Evolutionary conservation across 1,140 invertebrate species (phyloP).

Genomic region (Triops cancriformis): DNA sequence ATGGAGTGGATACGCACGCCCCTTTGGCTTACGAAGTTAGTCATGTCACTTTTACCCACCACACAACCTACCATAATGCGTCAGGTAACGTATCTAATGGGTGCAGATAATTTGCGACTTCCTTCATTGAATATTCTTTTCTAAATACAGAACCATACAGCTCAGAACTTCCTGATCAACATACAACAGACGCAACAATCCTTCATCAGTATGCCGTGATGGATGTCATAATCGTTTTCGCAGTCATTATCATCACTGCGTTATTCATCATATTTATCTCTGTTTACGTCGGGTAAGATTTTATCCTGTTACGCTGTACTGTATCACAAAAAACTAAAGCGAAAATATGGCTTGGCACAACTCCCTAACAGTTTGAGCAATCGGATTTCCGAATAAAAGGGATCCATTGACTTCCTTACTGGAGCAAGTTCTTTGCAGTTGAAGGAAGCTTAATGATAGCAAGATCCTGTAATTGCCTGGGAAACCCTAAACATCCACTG

Average conservation of each 20-base stretch:
- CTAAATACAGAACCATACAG: background rate
- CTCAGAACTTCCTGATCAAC: background rate
- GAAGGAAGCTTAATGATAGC: background rate
- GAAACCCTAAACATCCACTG: too few species aligned
- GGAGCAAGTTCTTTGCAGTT: background rate
- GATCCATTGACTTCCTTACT: background rate
- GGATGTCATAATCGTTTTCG: constrained; percentile 24
- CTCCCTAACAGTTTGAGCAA: background rate
- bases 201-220: constrained; percentile 11
- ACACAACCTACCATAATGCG: background rate
- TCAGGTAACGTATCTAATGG: background rate
- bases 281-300: constrained; percentile 23
- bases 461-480: background rate
- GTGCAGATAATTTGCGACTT: background rate
- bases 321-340: background rate
- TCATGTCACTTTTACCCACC: background rate
- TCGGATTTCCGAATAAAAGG: background rate
- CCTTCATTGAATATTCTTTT: background rate
- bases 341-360: background rate
- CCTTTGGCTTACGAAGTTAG: background rate
- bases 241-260: constrained; percentile 25
- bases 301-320: background rate
- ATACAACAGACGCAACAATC: constrained; percentile 15
- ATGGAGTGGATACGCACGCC: constrained; percentile 2
- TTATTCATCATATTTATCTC: constrained; percentile 26